A percentile compares a stretch with the other conserved stretches of the same genome.
These are phyloP conservation scores for Dicaeum eximium DNA, from an alignment of 2,113 vertebrate species.

Conservation along the genomic window DNA sequence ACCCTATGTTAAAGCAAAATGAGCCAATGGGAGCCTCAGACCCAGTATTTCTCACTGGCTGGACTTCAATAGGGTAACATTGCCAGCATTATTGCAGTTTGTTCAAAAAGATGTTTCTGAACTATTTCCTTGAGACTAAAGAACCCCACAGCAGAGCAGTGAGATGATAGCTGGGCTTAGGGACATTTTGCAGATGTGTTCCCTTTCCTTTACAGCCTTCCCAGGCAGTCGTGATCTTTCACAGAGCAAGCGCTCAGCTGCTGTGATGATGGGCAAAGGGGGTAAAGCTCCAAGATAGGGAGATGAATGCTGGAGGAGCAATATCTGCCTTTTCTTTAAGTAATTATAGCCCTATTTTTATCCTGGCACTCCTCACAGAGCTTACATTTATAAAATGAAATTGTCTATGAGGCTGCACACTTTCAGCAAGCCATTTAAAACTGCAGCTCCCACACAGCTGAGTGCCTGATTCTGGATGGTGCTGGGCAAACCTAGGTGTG, in stretches of 20 bases:
- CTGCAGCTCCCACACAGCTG: neutral
- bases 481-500: neutral
- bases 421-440: neutral
- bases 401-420: neutral
- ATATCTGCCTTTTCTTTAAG: neutral
- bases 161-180: neutral
- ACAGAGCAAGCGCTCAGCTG: neutral
- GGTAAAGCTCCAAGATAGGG: neutral
- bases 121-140: neutral
- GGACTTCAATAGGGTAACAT: neutral
- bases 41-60: neutral
- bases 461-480: neutral
- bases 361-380: conserved; percentile 19
- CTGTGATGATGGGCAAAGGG: neutral
- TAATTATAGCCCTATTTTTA: conserved; percentile 20
- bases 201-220: neutral
- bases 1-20: neutral
- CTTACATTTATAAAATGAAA: conserved; percentile 42
- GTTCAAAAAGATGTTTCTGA: neutral
- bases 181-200: neutral
- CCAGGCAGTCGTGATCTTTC: neutral
- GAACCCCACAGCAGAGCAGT: neutral
- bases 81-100: neutral
- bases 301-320: neutral
- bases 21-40: neutral